Conservation (phyloP, 2,113 vertebrate species). For the Orthonyx spaldingii region DNA sequence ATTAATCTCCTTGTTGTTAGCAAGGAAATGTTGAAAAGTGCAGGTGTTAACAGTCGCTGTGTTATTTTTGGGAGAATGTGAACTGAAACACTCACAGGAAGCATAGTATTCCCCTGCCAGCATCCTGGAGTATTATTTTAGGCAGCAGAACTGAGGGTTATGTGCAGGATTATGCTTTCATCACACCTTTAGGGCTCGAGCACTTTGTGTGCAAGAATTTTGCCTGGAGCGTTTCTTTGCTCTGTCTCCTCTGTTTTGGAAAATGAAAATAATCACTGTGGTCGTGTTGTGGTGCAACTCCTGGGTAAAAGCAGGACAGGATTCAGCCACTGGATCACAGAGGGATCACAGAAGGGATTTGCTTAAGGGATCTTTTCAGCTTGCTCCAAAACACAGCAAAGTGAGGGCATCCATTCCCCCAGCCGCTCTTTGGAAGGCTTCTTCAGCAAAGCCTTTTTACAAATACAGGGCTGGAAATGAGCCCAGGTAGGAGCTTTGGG, state of each 20-base stretch:
- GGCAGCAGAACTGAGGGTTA: conserved; percentile 74
- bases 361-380: not conserved
- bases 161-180: conserved; percentile 70
- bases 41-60: conserved; percentile 78
- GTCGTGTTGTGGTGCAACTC: rapidly evolving
- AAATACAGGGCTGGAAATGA: not conserved
- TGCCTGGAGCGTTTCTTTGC: conserved; percentile 31
- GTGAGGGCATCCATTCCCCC: not conserved
- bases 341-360: not conserved
- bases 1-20: conserved; percentile 76
- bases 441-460: not conserved
- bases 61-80: conserved; percentile 81
- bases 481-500: not conserved
- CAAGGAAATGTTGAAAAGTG: conserved; percentile 69
- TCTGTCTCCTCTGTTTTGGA: not conserved
- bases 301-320: not conserved
- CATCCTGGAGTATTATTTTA: conserved; percentile 81
- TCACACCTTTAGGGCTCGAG: conserved; percentile 72
- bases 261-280: not conserved
- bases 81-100: conserved; percentile 78
- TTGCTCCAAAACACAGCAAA: not conserved
- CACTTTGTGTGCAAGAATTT: conserved; percentile 50
- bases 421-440: not conserved
- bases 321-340: not conserved
- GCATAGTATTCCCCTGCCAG: conserved; percentile 72